Evolutionary conservation across 1,140 invertebrate genomes (phyloP).

Genomic region (Drosophila ironensis): DNA sequence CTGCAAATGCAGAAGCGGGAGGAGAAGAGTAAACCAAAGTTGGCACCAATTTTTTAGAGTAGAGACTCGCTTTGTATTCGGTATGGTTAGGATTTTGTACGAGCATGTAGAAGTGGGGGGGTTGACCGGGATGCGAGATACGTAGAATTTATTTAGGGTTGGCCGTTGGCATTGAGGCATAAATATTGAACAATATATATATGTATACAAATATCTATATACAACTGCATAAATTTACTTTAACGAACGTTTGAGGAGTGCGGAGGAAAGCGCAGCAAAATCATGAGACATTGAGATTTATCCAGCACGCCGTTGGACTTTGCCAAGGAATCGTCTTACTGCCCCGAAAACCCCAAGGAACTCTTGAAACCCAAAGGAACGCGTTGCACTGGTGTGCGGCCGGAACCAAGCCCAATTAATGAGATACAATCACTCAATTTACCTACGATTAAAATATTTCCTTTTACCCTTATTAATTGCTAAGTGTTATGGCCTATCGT

Average conservation of each 20-base stretch:
- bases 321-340: constrained; percentile 12
- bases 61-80: constrained; percentile 10
- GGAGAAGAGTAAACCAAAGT: constrained; percentile 25
- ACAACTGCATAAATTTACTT: constrained; percentile 68
- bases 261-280: constrained; percentile 58
- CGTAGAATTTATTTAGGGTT: constrained; percentile 53
- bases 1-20: constrained; percentile 32
- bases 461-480: constrained; percentile 46
- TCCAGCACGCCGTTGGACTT: constrained; percentile 62
- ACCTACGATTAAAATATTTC: constrained; percentile 53
- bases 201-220: constrained; percentile 60
- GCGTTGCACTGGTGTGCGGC: no score
- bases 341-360: constrained; percentile 4
- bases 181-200: constrained; percentile 61
- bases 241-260: constrained; percentile 30
- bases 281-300: constrained; percentile 77
- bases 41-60: constrained; percentile 50
- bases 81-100: constrained; percentile 53
- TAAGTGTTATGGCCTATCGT: constrained; percentile 72
- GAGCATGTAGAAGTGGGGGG: constrained; percentile 56
- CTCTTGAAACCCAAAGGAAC: no score
- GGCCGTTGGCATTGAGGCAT: constrained; percentile 19
- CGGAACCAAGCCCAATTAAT: constrained; percentile 70
- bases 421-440: constrained; percentile 77
- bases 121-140: constrained; percentile 17